Conservation (phyloP, 2,888 invertebrate genomes). For the Emmelina monodactyla region DNA sequence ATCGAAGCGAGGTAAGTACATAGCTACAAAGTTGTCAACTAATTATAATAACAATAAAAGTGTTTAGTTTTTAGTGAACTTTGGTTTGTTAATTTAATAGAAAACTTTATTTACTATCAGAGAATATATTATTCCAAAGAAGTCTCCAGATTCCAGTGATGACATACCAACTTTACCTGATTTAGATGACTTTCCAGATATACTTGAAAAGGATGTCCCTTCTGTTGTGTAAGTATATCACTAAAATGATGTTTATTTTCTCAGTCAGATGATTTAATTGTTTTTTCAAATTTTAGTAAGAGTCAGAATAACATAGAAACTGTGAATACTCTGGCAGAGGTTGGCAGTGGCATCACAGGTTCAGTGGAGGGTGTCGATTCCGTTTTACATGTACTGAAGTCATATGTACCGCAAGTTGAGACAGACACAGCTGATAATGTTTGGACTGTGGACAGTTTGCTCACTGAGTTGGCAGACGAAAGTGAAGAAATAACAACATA, state of each 20-base stretch:
- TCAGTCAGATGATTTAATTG: neutral
- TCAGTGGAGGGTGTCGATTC: constrained; percentile 44
- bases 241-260: neutral
- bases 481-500: constrained; percentile 18
- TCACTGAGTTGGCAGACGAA: constrained; percentile 43
- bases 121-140: constrained; percentile 49
- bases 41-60: neutral
- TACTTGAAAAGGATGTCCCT: constrained; percentile 47
- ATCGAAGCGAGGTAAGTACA: constrained; percentile 44
- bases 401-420: constrained; percentile 42
- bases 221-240: constrained; percentile 34
- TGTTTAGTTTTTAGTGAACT: neutral
- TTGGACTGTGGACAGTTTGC: constrained; percentile 52
- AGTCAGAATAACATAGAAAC: constrained; percentile 44
- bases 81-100: neutral
- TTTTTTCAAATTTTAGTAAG: constrained; percentile 22
- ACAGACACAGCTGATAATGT: constrained; percentile 42
- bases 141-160: constrained; percentile 45
- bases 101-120: constrained; percentile 23
- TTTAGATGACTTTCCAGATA: constrained; percentile 53
- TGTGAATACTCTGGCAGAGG: constrained; percentile 43
- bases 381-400: constrained; percentile 38
- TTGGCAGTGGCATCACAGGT: constrained; percentile 35
- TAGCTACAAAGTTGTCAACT: neutral
- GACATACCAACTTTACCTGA: constrained; percentile 62